Evolutionary conservation across 2,797 vertebrate species (phyloP), one percentile per base, ranked within the genome.

Genomic region (Pempheris klunzingeri): DNA sequence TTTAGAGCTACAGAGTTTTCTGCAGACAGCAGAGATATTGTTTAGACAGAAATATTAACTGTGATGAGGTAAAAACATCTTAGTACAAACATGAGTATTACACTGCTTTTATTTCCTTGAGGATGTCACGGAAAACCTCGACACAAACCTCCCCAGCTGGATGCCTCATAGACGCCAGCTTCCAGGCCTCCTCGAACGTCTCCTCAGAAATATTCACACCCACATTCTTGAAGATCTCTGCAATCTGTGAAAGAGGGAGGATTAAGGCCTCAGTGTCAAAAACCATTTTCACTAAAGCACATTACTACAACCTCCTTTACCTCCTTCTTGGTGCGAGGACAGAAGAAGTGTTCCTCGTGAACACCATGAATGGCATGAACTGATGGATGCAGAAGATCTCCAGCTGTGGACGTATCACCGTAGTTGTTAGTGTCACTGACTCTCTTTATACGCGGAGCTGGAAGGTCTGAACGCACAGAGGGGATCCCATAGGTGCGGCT

Each of bases 131-230:
- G 87, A 98, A 95, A 72, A 44, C 92, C 80, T 98, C 95, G 3
- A 97, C 87, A 87, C 94, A 96, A 75, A 97, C 96, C 65, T 96
- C 92, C 73, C 96, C 95, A 30, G 69, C 82, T 0, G 94, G 91
- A 54, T 96, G 92, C 83, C 90, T 96, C 76, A 69, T 83, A 58
- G 94, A 90, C 0, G 97, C 95, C 86, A 95, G 84, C 74, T 93
- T 92, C 97, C 97, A 97, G n/a, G 94, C 90, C 71, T 96, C 94
- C 75, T 98, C 95, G 82, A 97, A 97, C 3, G 66, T 93, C 79
- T 96, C 94, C 47, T 93, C 91, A 14, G 95, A 91, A 91, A 97
- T 72, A 17, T 87, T 71, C 65, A 94, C 58, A 1, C 95, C 96
- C 41, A 94, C 92, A 34, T 96, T 97, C 72, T 30, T 80, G 78